Conservation (phyloP, 2,888 invertebrate species). For the Allygus modestus region DNA sequence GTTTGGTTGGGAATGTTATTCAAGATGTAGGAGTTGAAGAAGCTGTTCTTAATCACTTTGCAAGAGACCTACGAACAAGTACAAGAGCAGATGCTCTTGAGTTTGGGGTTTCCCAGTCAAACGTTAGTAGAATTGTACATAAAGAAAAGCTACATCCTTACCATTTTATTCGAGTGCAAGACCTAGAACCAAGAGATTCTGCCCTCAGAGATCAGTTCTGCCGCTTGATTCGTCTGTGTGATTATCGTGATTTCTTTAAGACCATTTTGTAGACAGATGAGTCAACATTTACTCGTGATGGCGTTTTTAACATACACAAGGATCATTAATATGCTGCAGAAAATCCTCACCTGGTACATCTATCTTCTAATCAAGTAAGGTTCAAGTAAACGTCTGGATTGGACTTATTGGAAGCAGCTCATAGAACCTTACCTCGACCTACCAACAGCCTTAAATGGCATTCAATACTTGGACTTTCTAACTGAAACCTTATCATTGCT, state of each 20-base stretch:
- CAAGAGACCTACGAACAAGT: constrained; percentile 19
- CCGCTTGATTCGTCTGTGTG: background rate
- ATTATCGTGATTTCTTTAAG: background rate
- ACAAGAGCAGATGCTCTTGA: background rate
- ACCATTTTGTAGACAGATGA: constrained; percentile 28
- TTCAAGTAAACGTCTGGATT: background rate
- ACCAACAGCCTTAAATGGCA: constrained; percentile 1
- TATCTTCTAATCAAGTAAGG: background rate
- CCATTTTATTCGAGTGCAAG: constrained; percentile 16
- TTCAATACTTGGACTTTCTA: constrained; percentile 24
- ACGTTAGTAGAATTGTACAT: background rate
- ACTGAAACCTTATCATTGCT: background rate
- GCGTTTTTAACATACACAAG: constrained; percentile 12
- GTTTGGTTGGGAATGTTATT: too few species aligned
- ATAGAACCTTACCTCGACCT: constrained; percentile 21
- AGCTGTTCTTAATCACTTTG: background rate
- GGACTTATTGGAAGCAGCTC: constrained; percentile 20
- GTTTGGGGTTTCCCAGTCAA: constrained; percentile 6
- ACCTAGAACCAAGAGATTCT: constrained; percentile 34
- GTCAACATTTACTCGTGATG: constrained; percentile 10
- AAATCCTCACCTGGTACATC: constrained; percentile 6
- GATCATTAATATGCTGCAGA: constrained; percentile 19
- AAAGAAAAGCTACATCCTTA: constrained; percentile 39
- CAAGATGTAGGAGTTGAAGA: too few species aligned
- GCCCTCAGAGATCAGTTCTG: background rate